These are phyloP conservation scores for Grallaria varia DNA, from an alignment of 2,113 vertebrate species.

Conservation along the genomic window DNA sequence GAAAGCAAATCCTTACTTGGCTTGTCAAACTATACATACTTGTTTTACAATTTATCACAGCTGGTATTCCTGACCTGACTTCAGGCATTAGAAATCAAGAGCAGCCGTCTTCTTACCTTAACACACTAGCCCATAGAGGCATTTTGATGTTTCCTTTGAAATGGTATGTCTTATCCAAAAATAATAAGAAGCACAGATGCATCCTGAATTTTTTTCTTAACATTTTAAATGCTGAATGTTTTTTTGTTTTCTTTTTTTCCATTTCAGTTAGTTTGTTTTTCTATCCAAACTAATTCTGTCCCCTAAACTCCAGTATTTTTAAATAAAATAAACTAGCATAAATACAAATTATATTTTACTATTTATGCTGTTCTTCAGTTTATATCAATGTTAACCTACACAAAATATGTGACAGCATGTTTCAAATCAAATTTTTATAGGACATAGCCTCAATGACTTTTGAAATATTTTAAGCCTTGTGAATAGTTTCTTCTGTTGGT, in stretches of 20 bases:
- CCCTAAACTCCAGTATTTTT: not conserved
- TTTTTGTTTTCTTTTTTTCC: not conserved
- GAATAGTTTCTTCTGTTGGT: not conserved
- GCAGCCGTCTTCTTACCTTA: not conserved
- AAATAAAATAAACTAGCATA: not conserved
- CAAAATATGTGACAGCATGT: not conserved
- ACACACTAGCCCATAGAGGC: not conserved
- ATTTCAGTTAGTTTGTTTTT: not conserved
- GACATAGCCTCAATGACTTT: not conserved
- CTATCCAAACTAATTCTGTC: not conserved
- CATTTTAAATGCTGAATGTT: not conserved
- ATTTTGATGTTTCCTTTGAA: slow-evolving; percentile 58
- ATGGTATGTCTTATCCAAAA: not conserved
- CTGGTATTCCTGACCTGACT: slow-evolving; percentile 67
- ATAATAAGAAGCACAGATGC: not conserved
- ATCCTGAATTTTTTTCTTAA: not conserved
- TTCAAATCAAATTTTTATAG: not conserved
- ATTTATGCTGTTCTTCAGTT: not conserved
- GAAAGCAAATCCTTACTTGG: slow-evolving; percentile 50
- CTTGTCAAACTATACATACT: slow-evolving; percentile 56
- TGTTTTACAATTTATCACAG: slow-evolving; percentile 68
- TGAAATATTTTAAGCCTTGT: not conserved
- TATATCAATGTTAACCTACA: not conserved
- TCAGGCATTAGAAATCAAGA: slow-evolving; percentile 63
- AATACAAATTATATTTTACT: not conserved